Evolutionary conservation across 2,797 vertebrate genomes (phyloP), one percentile per base, ranked within the genome.

Genomic region (Anas capensis): DNA sequence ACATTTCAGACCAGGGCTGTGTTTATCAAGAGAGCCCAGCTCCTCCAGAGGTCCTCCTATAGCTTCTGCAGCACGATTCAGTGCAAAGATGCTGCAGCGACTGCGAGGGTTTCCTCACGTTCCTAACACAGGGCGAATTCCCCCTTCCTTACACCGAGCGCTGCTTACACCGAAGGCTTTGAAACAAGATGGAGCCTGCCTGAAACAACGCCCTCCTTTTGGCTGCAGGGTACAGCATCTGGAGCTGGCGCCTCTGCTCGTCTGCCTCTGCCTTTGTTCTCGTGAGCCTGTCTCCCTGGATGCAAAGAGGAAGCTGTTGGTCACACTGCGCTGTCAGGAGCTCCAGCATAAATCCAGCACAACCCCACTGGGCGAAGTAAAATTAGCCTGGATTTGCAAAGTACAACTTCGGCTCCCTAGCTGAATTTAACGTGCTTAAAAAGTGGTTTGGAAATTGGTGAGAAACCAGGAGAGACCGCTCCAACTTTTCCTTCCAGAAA

Each of bases 131-230:
- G 38, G 33, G 62, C 73, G 16, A 95, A 42, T 94, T 90, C 75
- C 75, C 56, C 49, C 31, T 90, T 61, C 90, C 65, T 93, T 97
- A 42, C 4, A 84, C 60, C 34, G 61, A 90, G 61, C 31, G 24
- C 70, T 83, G 65, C 85, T 92, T 68, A 85, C 0, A 0, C 68
- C 78, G 68, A 88, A 82, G 81, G 81, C 75, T 93, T 77, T 82
- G 91, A 75, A 96, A 85, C 96, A 96, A 92, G 96, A 95, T 92
- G 81, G 81, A 94, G 60, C 95, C 75, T 96, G 96, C 91, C 88
- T 89, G 65, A 61, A 94, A 92, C 61, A 92, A 38, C 90, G 90
- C 88, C 91, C 88, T 93, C 80, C 83, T 77, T 95, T 92, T 95
- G 92, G 90, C 95, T 95, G 68, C 94, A 82, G 96, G 95, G 90